Base-by-base conservation (phyloP, 2,797 vertebrate genomes). In the Crocodylus rhombifer region DNA sequence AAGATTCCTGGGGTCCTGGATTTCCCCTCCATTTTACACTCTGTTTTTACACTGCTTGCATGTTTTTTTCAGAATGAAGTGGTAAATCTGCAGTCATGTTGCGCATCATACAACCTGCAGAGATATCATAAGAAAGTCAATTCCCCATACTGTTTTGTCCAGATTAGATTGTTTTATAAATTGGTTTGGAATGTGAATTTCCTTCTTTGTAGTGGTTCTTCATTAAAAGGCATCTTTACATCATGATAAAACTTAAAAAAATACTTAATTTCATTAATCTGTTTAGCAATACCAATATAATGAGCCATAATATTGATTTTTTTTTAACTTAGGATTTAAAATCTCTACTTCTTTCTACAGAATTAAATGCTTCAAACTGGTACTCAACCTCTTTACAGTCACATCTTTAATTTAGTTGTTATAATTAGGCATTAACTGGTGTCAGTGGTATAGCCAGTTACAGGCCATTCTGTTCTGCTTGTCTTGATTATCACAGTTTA, bases 351-450 rank as follows among this genome's bases (percentile, higher is more conserved):
- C 98, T 98, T 98, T 98, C 98, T 97, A 97, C 98, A 98, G 98
- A 99, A 99, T 99, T 98, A 99, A 99, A 98, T 98, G 98, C 98
- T 98, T 98, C 98, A 98, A 98, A 98, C 98, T 98, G 98, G 98
- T 98, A 98, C 97, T 97, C 98, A 97, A 97, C 98, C 98, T 98
- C 98, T 98, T 98, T 98, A 94, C 98, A 98, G 98, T 98, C 98
- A 98, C 98, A 98, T 98, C 99, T 99, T 99, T 99, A 99, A 99
- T 99, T 99, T 99, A 99, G 99, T 99, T 99, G 99, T 99, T 99
- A 99, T 99, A 99, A 99, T 99, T 99, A 99, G 99, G 98, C 99
- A 99, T 99, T 99, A 99, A 99, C 99, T 99, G 99, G 99, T 99
- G 99, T 99, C 98, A 99, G 98, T 98, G 98, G 98, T 98, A 98